Conservation (phyloP, 1,140 invertebrate species). For the Drosophila repletoides region DNA sequence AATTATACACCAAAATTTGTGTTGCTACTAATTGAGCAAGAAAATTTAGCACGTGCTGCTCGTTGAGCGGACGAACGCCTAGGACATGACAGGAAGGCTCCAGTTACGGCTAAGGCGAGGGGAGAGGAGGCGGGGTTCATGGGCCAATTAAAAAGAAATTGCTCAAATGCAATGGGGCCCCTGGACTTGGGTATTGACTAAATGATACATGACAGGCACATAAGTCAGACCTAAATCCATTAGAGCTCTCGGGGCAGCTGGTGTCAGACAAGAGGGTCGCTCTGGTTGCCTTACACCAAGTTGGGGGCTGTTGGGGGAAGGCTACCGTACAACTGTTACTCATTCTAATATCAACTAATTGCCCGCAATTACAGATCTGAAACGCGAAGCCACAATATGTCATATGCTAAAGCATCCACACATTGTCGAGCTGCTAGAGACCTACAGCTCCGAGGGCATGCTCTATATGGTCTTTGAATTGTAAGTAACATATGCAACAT, state of each 20-base stretch:
- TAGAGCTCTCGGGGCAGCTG: conserved; percentile 60
- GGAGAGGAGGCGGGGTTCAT: too few species aligned
- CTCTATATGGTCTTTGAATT: conserved; percentile 99
- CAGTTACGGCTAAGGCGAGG: neutral
- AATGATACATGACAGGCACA: conserved; percentile 72
- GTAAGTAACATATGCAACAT: conserved; percentile 87
- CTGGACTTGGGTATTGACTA: conserved; percentile 62
- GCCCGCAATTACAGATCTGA: conserved; percentile 90
- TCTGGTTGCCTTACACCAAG: neutral
- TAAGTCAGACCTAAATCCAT: conserved; percentile 73
- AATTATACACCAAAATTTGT: conserved; percentile 80
- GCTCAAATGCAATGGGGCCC: conserved; percentile 58
- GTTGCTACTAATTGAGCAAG: conserved; percentile 59
- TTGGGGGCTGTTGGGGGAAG: neutral
- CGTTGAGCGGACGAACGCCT: neutral
- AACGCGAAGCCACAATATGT: conserved; percentile 98
- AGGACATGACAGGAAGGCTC: neutral
- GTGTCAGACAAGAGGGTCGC: conserved; percentile 15
- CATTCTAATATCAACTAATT: conserved; percentile 67
- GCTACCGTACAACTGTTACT: conserved; percentile 34
- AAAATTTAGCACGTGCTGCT: conserved; percentile 37
- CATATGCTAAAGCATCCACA: conserved; percentile 99
- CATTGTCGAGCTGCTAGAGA: conserved; percentile 98
- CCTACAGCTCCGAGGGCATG: conserved; percentile 99
- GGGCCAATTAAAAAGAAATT: conserved; percentile 73